phyloP scores from a whole-genome alignment of 2,888 invertebrate species.

The Drosophila colorata region DNA sequence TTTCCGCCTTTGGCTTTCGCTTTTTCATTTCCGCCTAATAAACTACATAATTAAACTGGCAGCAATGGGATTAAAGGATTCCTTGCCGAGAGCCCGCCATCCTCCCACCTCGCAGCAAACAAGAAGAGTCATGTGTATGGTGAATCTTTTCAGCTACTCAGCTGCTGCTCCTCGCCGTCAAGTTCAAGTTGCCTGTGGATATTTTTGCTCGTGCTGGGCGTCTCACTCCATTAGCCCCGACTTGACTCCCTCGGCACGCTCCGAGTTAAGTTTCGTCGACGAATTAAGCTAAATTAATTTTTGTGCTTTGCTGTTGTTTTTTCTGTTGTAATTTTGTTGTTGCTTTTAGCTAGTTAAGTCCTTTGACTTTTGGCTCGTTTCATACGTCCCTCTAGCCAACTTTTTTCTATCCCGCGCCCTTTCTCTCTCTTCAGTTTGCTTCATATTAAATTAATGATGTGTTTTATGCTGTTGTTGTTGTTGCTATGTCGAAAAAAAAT shows the following conservation, averaged over 20 bases:
- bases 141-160: constrained; percentile 44
- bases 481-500: constrained; percentile 57
- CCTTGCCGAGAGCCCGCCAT: constrained; percentile 35
- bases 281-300: constrained; percentile 82
- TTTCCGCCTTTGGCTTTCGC: constrained; percentile 79
- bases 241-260: constrained; percentile 47
- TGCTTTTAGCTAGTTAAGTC: constrained; percentile 61
- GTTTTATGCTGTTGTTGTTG: constrained; percentile 66
- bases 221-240: constrained; percentile 53
- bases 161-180: constrained; percentile 18
- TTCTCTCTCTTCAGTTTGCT: constrained; percentile 11
- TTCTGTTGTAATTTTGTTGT: constrained; percentile 12
- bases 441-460: constrained; percentile 80
- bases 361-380: constrained; percentile 56
- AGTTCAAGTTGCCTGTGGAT: constrained; percentile 13
- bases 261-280: constrained; percentile 67
- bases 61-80: constrained; percentile 83
- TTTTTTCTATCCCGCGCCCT: constrained; percentile 16
- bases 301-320: constrained; percentile 68
- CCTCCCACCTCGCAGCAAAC: neutral
- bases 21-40: constrained; percentile 84
- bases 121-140: constrained; percentile 45
- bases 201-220: constrained; percentile 16
- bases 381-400: constrained; percentile 30
- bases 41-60: constrained; percentile 84